Evolutionary conservation across 2,888 invertebrate genomes (phyloP).

Genomic region (Acrobasis repandana): DNA sequence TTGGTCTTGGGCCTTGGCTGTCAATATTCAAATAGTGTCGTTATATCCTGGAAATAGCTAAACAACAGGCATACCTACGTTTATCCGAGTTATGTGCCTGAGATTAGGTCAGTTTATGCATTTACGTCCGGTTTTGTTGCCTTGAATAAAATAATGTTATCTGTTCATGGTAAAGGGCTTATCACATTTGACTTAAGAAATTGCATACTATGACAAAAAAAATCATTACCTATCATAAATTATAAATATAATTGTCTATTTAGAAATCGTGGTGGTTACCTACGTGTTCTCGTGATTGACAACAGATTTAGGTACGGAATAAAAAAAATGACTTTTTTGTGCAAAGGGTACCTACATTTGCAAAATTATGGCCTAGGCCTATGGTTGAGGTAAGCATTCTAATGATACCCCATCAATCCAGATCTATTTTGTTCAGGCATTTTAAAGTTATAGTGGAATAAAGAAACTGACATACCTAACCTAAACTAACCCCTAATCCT

Average conservation of each 20-base stretch:
- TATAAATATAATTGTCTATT: background rate
- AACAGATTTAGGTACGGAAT: too few species aligned
- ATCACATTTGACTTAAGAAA: conserved; percentile 1
- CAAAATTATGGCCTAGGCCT: too few species aligned
- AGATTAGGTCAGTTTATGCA: conserved; percentile 33
- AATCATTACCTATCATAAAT: background rate
- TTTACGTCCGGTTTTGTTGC: conserved; percentile 47
- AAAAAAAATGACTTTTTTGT: too few species aligned
- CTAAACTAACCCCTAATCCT: too few species aligned
- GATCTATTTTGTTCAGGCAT: too few species aligned
- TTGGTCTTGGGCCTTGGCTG: background rate
- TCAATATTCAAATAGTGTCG: background rate
- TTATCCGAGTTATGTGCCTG: background rate
- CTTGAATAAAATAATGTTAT: conserved; percentile 46
- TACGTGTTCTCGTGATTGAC: too few species aligned
- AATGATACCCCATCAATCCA: too few species aligned
- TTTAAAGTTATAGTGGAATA: too few species aligned
- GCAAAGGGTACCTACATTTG: too few species aligned
- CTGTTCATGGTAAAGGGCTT: conserved; percentile 39
- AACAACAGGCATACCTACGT: background rate
- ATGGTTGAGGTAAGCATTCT: too few species aligned
- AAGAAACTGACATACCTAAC: too few species aligned
- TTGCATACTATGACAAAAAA: background rate
- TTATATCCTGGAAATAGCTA: background rate
- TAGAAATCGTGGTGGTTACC: too few species aligned